Evolutionary conservation across 2,888 invertebrate species (phyloP).

Genomic region (Leptopilina syphax): DNA sequence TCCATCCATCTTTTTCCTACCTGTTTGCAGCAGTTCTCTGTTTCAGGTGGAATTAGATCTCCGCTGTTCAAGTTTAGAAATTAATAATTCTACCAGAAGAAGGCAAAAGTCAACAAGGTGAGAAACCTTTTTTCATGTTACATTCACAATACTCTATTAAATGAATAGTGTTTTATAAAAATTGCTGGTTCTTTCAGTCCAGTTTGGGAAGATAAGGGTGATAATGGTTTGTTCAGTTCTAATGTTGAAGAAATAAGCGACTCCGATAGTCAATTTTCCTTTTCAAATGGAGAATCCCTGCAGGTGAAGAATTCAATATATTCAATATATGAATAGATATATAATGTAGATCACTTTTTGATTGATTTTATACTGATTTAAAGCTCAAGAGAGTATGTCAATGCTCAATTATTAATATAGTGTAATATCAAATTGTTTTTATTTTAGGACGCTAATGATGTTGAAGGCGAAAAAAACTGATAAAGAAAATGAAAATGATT

Average conservation of each 20-base stretch:
- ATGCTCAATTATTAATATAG: too few relatives aligned
- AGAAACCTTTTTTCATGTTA: slow-evolving; percentile 42
- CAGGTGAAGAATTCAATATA: slow-evolving; percentile 61
- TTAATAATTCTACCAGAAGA: slow-evolving; percentile 65
- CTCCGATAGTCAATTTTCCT: slow-evolving; percentile 75
- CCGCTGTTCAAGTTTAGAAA: slow-evolving; percentile 70
- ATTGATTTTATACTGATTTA: background rate
- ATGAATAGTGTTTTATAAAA: background rate
- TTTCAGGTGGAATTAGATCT: slow-evolving; percentile 74
- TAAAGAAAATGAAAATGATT: slow-evolving; percentile 73
- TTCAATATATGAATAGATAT: too few relatives aligned
- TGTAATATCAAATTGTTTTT: too few relatives aligned
- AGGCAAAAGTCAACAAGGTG: slow-evolving; percentile 72
- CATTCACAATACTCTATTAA: background rate
- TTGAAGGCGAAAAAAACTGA: slow-evolving; percentile 71
- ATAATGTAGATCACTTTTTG: too few relatives aligned
- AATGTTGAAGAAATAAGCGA: slow-evolving; percentile 73
- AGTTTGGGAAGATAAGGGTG: slow-evolving; percentile 75
- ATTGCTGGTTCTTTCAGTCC: slow-evolving; percentile 70
- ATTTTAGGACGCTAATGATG: slow-evolving; percentile 69
- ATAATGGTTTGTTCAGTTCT: slow-evolving; percentile 71
- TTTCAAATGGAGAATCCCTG: slow-evolving; percentile 74
- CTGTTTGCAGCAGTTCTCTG: slow-evolving; percentile 71
- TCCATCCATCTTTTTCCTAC: slow-evolving; percentile 47
- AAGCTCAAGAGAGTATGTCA: too few relatives aligned